Conservation (phyloP, 2,113 vertebrate genomes). For the Nematolebias whitei region DNA sequence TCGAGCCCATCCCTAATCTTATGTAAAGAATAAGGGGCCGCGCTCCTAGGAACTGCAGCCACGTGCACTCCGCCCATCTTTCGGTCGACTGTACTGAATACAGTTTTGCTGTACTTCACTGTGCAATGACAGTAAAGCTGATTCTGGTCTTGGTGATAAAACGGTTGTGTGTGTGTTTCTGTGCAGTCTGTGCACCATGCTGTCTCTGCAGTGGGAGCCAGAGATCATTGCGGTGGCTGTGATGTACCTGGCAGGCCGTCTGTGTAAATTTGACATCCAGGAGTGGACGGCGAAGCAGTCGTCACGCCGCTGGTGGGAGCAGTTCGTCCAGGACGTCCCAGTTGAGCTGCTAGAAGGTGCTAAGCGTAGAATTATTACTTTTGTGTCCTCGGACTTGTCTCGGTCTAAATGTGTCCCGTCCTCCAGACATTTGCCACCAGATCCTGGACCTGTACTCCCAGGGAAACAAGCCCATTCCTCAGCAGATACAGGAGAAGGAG, state of each 20-base stretch:
- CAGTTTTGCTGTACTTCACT: too few species aligned
- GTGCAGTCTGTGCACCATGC: constrained; percentile 92
- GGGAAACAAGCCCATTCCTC: constrained; percentile 97
- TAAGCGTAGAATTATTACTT: background rate
- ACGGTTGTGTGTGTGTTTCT: too few species aligned
- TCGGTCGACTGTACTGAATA: too few species aligned
- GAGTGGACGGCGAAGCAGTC: constrained; percentile 97
- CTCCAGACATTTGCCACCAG: constrained; percentile 96
- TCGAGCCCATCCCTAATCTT: too few species aligned
- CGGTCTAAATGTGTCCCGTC: background rate
- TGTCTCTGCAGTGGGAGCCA: constrained; percentile 98
- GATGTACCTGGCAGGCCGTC: constrained; percentile 95
- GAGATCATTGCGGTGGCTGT: constrained; percentile 98
- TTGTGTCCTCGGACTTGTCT: too few species aligned
- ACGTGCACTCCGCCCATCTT: too few species aligned
- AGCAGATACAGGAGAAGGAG: constrained; percentile 88
- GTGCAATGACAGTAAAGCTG: too few species aligned
- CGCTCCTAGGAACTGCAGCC: too few species aligned
- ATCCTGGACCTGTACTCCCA: constrained; percentile 98
- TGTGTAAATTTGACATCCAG: constrained; percentile 98
- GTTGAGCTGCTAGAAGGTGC: constrained; percentile 97
- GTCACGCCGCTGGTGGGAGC: constrained; percentile 97
- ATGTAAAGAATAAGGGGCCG: too few species aligned
- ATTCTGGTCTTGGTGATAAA: background rate
- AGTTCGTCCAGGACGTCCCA: constrained; percentile 98